Base-by-base conservation (phyloP, 1,140 invertebrate species). In the Drosophila carrolli region DNA sequence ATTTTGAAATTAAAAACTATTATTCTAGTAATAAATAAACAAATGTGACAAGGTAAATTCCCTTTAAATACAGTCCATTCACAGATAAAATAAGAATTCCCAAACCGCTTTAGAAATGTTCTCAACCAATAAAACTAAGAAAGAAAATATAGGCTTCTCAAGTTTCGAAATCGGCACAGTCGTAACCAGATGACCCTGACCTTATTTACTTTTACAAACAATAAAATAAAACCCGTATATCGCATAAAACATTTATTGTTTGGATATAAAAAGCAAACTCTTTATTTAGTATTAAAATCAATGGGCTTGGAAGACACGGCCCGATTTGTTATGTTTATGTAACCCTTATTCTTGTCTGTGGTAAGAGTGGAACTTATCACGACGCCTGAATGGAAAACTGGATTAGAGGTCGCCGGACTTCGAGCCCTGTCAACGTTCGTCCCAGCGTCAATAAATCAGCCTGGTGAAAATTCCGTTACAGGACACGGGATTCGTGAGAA, bases 401-500 rank as follows among this genome's bases (percentile, higher is more conserved):
- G 74, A 75, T 67, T 66, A 76, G 75, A 78, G 65, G 71, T 76
- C 53, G 60, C 68, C 79, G 79, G 57, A 53, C 54, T 48, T 59
- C 29, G 46, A 54, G 75, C 50, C 75, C 76, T 75, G 65, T 81
- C 79, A 82, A 70, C 62, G 44, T 51, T 70, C 54, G 50, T 68
- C 47, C 75, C 58, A 47, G 44, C 67, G 67, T 70, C 81, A 76
- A 84, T 82, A 81, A 77, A 77, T 82, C 63, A 73, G 70, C 23
- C 47, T 16, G 53, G 32, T n/a, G 48, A 59, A 68, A 70, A 71
- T 72, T 84, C 81, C 81, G 75, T 78, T 84, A 81, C 56, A 72
- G 73, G 67, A 75, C 73, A 81, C 43, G 48, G 48, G 67, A 65
- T 74, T 78, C 81, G 81, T 84, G 81, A 84, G 81, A 84, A 84